Conservation (phyloP, 2,113 vertebrate species). For the Blennius ocellaris region DNA sequence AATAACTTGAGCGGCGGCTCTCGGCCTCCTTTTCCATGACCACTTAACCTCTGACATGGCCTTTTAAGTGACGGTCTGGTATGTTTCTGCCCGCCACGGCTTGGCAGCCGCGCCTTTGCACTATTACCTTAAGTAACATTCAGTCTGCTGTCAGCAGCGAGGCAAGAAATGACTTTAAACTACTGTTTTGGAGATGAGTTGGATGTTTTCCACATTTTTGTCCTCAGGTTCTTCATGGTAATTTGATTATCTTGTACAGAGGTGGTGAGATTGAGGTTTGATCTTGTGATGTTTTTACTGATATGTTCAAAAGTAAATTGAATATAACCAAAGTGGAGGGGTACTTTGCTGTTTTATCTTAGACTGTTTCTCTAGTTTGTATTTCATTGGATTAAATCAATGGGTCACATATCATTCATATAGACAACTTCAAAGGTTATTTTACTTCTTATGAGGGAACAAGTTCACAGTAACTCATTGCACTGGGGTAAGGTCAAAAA, state of each 20-base stretch:
- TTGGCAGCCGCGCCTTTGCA: constrained; percentile 58
- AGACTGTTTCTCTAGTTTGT: not conserved
- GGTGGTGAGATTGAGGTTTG: not conserved
- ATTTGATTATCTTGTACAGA: not conserved
- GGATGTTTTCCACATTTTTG: constrained; percentile 38
- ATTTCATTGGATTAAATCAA: too few species aligned
- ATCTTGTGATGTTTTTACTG: not conserved
- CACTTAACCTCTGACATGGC: constrained; percentile 80
- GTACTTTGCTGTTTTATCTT: not conserved
- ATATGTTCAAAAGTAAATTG: not conserved
- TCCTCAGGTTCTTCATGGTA: not conserved
- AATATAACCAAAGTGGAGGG: not conserved
- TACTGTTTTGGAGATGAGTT: constrained; percentile 4
- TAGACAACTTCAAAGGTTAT: not conserved
- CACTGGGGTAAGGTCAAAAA: constrained; percentile 17
- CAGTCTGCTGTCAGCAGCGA: constrained; percentile 49
- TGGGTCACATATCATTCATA: not conserved
- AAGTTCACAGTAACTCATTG: constrained; percentile 4
- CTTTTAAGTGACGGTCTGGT: constrained; percentile 77
- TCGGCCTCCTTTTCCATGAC: constrained; percentile 73
- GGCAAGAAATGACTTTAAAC: constrained; percentile 34
- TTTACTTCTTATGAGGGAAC: not conserved
- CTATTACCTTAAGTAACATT: constrained; percentile 69
- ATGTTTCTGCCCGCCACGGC: constrained; percentile 73
- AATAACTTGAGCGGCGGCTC: constrained; percentile 73